Evolutionary conservation across 2,113 vertebrate genomes (phyloP).

Genomic region (Myiozetetes cayanensis): DNA sequence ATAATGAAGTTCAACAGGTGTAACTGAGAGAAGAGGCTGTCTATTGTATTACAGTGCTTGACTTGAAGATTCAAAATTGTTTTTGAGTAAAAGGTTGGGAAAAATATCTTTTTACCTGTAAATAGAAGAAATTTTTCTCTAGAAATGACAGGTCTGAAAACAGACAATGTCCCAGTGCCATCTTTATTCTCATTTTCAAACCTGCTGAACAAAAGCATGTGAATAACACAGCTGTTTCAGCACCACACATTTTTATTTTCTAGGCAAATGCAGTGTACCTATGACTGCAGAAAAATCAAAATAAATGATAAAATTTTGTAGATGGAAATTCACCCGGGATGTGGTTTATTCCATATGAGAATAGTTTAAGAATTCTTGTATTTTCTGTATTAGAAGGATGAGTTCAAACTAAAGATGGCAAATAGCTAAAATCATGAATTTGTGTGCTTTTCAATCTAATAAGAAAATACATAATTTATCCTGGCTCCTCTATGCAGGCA

Average conservation of each 20-base stretch:
- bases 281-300: neutral
- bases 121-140: neutral
- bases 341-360: neutral
- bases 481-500: neutral
- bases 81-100: neutral
- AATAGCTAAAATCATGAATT: neutral
- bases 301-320: neutral
- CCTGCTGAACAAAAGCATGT: neutral
- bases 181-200: neutral
- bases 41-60: neutral
- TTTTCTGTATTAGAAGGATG: neutral
- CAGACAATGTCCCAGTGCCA: neutral
- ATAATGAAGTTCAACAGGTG: conserved; percentile 46
- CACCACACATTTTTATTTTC: neutral
- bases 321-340: neutral
- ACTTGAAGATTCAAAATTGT: neutral
- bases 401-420: neutral
- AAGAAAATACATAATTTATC: neutral
- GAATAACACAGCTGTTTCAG: neutral
- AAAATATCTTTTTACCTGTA: neutral
- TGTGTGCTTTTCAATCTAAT: neutral
- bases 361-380: neutral
- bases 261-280: neutral
- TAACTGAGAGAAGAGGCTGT: neutral
- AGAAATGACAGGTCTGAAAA: neutral